phyloP scores from a whole-genome alignment of 2,113 vertebrate genomes.

The Gymnobelideus leadbeateri region DNA sequence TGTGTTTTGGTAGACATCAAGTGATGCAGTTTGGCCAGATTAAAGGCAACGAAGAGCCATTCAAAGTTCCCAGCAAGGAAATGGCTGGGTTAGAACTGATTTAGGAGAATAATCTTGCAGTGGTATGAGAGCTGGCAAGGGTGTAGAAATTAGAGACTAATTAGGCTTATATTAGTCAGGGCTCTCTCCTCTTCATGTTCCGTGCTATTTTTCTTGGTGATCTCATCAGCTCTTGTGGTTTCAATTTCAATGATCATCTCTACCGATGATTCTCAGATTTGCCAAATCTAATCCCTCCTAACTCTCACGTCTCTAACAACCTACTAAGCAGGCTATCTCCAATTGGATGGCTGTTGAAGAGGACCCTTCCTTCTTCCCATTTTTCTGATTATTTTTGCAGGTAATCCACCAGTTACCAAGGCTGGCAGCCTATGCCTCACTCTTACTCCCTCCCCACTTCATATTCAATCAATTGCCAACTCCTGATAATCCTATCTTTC shows the following conservation, averaged over 20 bases:
- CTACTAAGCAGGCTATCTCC: no score
- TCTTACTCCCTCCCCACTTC: no score
- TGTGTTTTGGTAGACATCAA: not conserved
- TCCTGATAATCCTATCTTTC: no score
- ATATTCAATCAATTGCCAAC: no score
- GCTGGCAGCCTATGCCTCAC: no score
- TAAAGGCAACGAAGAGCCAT: not conserved
- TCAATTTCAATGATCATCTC: not conserved
- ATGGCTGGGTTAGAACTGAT: not conserved
- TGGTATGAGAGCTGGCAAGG: not conserved
- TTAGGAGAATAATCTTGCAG: not conserved
- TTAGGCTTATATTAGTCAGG: no score
- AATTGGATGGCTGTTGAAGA: no score
- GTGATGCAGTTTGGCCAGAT: not conserved
- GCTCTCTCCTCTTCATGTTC: not conserved
- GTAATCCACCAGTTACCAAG: no score
- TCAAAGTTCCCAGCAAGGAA: not conserved
- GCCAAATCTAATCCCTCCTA: not conserved
- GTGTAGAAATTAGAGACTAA: not conserved
- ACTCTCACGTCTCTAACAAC: no score
- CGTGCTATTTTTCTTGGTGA: not conserved
- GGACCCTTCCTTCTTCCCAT: no score
- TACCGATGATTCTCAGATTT: not conserved
- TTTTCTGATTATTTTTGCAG: no score
- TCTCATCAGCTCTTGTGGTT: not conserved